These are phyloP conservation scores for Onychorhynchus coronatus DNA, from an alignment of 2,113 vertebrate genomes.

Conservation along the genomic window DNA sequence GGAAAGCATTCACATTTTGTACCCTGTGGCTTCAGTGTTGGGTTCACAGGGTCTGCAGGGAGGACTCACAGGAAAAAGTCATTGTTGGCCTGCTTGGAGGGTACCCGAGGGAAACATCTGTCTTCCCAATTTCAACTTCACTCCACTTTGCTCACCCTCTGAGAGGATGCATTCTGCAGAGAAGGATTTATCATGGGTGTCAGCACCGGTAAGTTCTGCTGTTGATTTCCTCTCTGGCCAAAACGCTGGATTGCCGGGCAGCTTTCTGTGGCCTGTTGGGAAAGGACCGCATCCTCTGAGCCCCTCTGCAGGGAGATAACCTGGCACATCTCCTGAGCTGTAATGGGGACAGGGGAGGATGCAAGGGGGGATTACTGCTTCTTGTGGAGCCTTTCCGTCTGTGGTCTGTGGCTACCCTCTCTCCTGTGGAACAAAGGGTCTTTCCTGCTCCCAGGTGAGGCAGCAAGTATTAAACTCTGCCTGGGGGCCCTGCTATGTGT, in stretches of 20 bases:
- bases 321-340: not conserved
- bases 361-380: not conserved
- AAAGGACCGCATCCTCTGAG: not conserved
- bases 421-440: not conserved
- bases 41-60: not conserved
- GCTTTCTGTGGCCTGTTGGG: not conserved
- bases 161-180: not conserved
- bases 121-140: no score
- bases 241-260: not conserved
- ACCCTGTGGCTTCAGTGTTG: not conserved
- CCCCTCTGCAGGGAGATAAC: not conserved
- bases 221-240: not conserved
- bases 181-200: fast-evolving
- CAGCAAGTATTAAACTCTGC: not conserved
- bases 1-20: not conserved
- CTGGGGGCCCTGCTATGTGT: not conserved
- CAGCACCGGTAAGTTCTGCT: not conserved
- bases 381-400: not conserved
- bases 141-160: no score
- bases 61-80: not conserved
- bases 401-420: not conserved
- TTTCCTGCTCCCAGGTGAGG: not conserved
- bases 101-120: not conserved
- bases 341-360: fast-evolving
- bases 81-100: not conserved